Percentiles rank a stretch among this genome's conserved stretches.
phyloP scores from a whole-genome alignment of 2,888 invertebrate genomes.

The Chrysotoxum bicinctum region DNA sequence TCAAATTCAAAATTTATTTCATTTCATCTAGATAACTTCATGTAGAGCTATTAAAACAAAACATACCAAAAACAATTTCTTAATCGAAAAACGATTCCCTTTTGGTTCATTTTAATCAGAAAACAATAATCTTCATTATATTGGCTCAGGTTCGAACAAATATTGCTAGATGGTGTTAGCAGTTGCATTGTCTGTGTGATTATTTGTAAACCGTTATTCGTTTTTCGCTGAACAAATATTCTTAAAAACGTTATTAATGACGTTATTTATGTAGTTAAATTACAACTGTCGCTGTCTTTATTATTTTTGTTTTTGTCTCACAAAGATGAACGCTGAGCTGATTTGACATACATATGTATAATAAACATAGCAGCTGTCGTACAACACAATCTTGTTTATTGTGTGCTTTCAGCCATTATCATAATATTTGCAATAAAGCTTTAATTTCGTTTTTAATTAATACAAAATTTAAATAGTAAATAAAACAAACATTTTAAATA shows the following conservation, averaged over 20 bases:
- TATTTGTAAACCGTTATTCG: not conserved
- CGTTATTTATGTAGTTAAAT: not conserved
- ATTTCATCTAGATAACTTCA: slow-evolving; percentile 81
- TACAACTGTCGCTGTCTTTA: not conserved
- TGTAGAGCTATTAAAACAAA: slow-evolving; percentile 77
- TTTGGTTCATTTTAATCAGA: slow-evolving; percentile 47
- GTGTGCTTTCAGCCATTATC: not conserved
- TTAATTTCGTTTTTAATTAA: not conserved
- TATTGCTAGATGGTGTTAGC: slow-evolving; percentile 48
- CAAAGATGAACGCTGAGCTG: not conserved
- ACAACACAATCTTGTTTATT: not conserved
- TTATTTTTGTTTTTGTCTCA: not conserved
- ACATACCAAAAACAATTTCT: slow-evolving; percentile 4
- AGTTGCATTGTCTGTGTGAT: not conserved
- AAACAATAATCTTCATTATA: not conserved
- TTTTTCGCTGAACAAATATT: not conserved
- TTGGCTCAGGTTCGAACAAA: slow-evolving; percentile 49
- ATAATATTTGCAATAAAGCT: not conserved
- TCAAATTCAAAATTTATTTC: slow-evolving; percentile 42
- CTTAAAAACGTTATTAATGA: not conserved
- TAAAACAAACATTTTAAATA: not conserved
- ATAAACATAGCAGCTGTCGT: not conserved
- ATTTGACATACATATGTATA: not conserved
- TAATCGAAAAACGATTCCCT: slow-evolving; percentile 31
- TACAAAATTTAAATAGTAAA: not conserved